Conservation (phyloP, 2,888 invertebrate species). For the Gastracanthus pulcherrimus region DNA sequence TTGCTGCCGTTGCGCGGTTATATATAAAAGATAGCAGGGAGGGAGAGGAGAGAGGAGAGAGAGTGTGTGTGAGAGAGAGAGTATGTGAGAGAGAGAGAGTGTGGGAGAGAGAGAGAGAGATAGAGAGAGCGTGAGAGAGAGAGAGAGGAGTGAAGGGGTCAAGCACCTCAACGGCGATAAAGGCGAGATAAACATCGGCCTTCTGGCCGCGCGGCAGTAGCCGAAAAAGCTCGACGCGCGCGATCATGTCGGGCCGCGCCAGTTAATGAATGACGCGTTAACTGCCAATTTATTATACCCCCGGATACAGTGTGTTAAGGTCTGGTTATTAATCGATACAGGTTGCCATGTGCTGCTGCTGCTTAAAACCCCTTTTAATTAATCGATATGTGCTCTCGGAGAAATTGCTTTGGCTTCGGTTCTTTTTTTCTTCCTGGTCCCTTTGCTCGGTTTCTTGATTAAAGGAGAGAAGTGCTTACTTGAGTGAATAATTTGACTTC, state of each 20-base stretch:
- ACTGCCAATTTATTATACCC: constrained; percentile 19
- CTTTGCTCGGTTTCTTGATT: neutral
- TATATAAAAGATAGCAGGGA: neutral
- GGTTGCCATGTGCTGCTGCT: neutral
- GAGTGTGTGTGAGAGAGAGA: too few species aligned
- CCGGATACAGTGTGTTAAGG: neutral
- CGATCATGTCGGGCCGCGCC: neutral
- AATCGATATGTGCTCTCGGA: too few species aligned
- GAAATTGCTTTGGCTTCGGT: neutral
- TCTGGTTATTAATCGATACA: neutral
- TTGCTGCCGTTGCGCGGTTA: neutral
- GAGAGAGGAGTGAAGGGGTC: too few species aligned
- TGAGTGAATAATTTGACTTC: too few species aligned
- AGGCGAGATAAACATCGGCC: constrained; percentile 42
- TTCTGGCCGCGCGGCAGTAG: neutral
- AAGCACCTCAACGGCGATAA: neutral
- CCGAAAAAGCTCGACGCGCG: constrained; percentile 1
- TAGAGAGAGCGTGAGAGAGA: too few species aligned
- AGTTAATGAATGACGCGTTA: constrained; percentile 27
- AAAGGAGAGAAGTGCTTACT: neutral
- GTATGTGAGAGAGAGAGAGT: too few species aligned
- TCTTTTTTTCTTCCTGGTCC: too few species aligned
- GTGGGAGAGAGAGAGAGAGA: too few species aligned
- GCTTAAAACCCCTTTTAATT: neutral
- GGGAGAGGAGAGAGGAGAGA: neutral